Conservation (phyloP, 1,140 invertebrate species). For the Ridgeia piscesae region DNA sequence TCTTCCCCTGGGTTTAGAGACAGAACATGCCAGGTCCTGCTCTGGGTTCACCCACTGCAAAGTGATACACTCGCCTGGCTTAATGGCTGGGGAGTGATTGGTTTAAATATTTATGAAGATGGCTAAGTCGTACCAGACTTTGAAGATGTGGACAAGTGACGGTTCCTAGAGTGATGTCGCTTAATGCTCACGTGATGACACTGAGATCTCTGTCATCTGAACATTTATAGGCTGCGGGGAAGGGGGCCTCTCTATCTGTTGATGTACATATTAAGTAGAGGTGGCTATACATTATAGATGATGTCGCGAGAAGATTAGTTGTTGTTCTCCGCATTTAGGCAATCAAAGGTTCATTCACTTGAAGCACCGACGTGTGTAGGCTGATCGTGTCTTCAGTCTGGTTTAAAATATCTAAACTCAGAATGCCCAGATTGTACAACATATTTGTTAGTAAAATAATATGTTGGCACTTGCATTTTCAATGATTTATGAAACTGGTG, state of each 20-base stretch:
- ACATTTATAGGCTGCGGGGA: neutral
- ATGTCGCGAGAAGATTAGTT: neutral
- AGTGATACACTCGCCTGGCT: neutral
- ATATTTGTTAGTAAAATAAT: neutral
- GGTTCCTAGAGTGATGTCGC: neutral
- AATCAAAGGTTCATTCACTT: neutral
- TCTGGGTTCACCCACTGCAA: neutral
- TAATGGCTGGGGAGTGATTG: neutral
- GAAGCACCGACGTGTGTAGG: neutral
- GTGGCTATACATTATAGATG: neutral
- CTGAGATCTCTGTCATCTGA: neutral
- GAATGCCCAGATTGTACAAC: neutral
- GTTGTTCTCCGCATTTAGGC: neutral
- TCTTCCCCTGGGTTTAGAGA: neutral
- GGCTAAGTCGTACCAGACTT: neutral
- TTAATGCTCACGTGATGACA: neutral
- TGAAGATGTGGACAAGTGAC: neutral
- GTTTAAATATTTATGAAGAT: conserved; percentile 1
- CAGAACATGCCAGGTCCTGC: neutral
- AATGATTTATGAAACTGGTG: neutral
- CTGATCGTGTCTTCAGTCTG: neutral
- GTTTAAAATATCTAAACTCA: neutral
- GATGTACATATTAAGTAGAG: neutral
- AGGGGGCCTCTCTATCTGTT: neutral
- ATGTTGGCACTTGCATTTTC: neutral